A percentile compares a stretch with the other conserved stretches of the same genome.
These are phyloP conservation scores for Bacillus rossius DNA, from an alignment of 1,140 invertebrate species.

Conservation along the genomic window DNA sequence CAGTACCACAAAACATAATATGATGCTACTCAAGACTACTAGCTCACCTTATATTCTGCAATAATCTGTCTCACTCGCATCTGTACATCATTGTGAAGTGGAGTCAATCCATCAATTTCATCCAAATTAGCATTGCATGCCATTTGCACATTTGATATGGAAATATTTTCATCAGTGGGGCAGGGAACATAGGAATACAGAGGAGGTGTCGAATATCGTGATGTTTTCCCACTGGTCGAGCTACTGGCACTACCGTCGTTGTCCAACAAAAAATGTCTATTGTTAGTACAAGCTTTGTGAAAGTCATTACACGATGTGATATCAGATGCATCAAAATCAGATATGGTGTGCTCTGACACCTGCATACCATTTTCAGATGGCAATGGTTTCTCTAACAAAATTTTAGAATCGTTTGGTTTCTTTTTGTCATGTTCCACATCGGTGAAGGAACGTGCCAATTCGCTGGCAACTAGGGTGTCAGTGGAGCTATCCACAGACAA, in stretches of 20 bases:
- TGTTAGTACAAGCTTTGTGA: conserved; percentile 9
- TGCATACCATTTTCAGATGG: no score
- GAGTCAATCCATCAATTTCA: conserved; percentile 74
- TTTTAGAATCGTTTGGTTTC: no score
- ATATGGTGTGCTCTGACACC: no score
- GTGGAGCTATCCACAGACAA: conserved; percentile 46
- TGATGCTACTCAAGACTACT: not conserved
- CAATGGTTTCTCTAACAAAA: no score
- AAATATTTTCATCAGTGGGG: conserved; percentile 28
- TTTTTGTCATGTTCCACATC: no score
- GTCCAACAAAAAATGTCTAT: conserved; percentile 8
- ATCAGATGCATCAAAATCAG: no score
- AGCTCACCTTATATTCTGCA: conserved; percentile 63
- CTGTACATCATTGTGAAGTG: conserved; percentile 71
- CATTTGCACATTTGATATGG: conserved; percentile 21
- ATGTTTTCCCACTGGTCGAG: conserved; percentile 18
- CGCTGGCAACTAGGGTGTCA: conserved; percentile 38
- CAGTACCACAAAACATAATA: not conserved
- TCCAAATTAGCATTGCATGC: conserved; percentile 34
- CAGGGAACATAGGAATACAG: conserved; percentile 39
- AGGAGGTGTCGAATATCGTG: conserved; percentile 37
- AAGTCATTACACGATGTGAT: not conserved
- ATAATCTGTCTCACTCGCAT: conserved; percentile 73
- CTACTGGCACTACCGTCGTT: conserved; percentile 7
- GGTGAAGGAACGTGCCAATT: no score